Evolutionary conservation across 2,113 vertebrate species (phyloP).

Genomic region (Pseudorasbora parva): DNA sequence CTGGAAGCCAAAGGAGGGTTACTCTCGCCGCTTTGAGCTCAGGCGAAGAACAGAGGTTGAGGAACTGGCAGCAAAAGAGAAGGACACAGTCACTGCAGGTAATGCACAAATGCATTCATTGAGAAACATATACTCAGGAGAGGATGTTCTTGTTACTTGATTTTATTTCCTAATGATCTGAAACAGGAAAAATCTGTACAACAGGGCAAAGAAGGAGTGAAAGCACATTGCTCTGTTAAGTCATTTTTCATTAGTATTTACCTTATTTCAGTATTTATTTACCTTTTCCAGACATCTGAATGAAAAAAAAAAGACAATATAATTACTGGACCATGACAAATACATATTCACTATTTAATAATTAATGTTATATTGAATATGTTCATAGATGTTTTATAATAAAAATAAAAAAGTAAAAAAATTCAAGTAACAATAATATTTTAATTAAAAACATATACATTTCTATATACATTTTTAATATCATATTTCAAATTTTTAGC

Average conservation of each 20-base stretch:
- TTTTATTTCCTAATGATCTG: not conserved
- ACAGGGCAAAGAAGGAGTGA: not conserved
- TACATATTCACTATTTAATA: not conserved
- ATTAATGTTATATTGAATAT: not conserved
- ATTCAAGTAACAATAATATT: not conserved
- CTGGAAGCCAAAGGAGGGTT: slow-evolving; percentile 93
- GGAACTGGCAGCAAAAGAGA: slow-evolving; percentile 86
- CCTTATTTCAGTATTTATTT: too few species aligned
- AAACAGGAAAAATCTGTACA: not conserved
- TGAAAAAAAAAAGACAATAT: not conserved
- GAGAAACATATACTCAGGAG: slow-evolving; percentile 29
- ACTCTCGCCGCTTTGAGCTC: slow-evolving; percentile 90
- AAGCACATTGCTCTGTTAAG: not conserved
- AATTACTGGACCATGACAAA: not conserved
- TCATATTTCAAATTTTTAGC: not conserved
- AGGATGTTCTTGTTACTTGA: not conserved
- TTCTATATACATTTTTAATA: too few species aligned
- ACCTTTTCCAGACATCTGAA: not conserved
- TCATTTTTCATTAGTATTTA: not conserved
- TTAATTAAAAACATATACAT: too few species aligned
- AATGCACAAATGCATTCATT: slow-evolving; percentile 40
- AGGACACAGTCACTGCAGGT: slow-evolving; percentile 95
- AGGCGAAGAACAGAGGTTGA: slow-evolving; percentile 87
- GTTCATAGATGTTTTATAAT: not conserved
- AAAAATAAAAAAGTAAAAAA: not conserved